Conservation (phyloP, 2,888 invertebrate species). For the Ochlodes sylvanus region DNA sequence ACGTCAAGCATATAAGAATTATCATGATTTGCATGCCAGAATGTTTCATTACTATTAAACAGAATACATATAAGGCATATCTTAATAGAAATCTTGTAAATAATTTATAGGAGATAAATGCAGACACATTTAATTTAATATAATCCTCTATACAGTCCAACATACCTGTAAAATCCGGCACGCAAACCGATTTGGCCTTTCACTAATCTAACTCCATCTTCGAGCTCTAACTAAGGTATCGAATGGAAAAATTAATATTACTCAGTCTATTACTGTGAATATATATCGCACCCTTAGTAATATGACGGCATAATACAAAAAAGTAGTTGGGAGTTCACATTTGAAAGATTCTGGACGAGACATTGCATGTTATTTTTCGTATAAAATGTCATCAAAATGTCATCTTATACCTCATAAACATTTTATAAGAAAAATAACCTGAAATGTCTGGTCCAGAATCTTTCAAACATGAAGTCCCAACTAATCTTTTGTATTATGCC, state of each 20-base stretch:
- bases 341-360: no score
- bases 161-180: slow-evolving; percentile 11
- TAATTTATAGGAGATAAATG: slow-evolving; percentile 17
- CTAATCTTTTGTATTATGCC: no score
- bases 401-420: no score
- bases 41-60: not conserved
- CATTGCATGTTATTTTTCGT: no score
- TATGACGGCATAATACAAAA: no score
- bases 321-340: no score
- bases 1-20: slow-evolving; percentile 9
- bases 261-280: slow-evolving; percentile 72
- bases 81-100: slow-evolving; percentile 10
- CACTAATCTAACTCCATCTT: slow-evolving; percentile 15
- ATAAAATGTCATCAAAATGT: no score
- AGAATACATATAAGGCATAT: slow-evolving; percentile 5
- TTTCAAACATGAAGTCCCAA: no score
- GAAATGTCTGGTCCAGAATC: no score
- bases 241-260: slow-evolving; percentile 67
- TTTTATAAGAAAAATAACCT: no score
- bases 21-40: slow-evolving; percentile 19
- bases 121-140: slow-evolving; percentile 10
- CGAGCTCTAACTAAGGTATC: slow-evolving; percentile 12
- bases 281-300: slow-evolving; percentile 9
- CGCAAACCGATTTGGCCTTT: slow-evolving; percentile 3
- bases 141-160: slow-evolving; percentile 3